Evolutionary conservation across 1,140 invertebrate species (phyloP).

Genomic region (Cryptotermes secundus): DNA sequence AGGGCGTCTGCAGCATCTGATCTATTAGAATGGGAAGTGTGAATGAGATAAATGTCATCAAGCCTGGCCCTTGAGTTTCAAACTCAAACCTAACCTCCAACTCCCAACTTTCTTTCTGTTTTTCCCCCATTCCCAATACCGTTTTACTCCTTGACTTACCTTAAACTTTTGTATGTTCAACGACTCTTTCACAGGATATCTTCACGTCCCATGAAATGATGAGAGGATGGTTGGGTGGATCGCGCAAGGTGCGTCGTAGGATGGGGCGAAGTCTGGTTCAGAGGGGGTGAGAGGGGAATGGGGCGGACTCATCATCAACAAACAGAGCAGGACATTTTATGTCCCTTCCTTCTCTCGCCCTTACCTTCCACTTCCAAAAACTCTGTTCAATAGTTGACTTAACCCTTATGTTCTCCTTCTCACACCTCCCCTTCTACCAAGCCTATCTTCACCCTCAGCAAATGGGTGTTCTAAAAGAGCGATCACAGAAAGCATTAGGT

Average conservation of each 20-base stretch:
- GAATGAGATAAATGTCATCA: slow-evolving; percentile 8
- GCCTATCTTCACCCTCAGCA: background rate
- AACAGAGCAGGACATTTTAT: background rate
- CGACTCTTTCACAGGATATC: background rate
- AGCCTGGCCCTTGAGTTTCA: background rate
- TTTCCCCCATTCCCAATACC: background rate
- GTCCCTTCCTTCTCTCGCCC: background rate
- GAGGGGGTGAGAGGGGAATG: background rate
- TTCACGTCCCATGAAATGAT: slow-evolving; percentile 11
- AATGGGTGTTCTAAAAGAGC: slow-evolving; percentile 16
- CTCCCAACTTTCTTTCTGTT: background rate
- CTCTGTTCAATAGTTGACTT: slow-evolving; percentile 12
- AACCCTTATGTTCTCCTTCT: background rate
- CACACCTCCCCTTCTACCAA: too few species aligned
- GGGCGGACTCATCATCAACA: background rate
- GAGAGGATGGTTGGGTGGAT: background rate
- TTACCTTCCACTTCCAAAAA: slow-evolving; percentile 9
- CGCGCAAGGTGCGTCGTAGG: too few species aligned
- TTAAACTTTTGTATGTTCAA: slow-evolving; percentile 12
- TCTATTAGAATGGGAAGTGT: slow-evolving; percentile 3
- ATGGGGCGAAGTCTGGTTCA: too few species aligned
- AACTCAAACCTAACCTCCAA: background rate
- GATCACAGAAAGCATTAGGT: slow-evolving; percentile 7
- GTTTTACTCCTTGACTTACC: background rate
- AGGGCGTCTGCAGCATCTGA: background rate